Base-by-base conservation (phyloP, 64 coral and sea anemone species). In the Porites australiensis region DNA sequence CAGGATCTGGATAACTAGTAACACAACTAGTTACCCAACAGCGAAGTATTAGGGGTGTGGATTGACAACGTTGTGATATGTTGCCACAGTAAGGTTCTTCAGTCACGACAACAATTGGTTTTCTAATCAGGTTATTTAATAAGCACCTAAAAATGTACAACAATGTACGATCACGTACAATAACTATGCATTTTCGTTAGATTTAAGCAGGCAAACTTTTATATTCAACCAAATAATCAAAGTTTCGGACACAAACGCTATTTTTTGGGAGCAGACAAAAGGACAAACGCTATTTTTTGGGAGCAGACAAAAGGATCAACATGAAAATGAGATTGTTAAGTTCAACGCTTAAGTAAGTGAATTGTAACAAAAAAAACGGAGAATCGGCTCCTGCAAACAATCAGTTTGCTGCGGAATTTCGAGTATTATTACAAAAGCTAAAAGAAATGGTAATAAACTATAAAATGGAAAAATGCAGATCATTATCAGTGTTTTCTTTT, bases 401-500 rank as follows among this genome's bases (percentile, higher is more conserved):
- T 67, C 16, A 67, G 16, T 67, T 67, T 67, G 15, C 64, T 20
- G 4, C 16, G 64, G 64, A 68, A 14, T 68, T 68, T 18, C 64
- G 64, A 70, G 68, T 7, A 70, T 70, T 70, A 12, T 27, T 27
- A 70, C 44, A 70, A 70, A n/a, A 37, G 21, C 68, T n/a, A n/a
- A n/a, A n/a, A n/a, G n/a, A n/a, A n/a, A n/a, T n/a, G 68, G 21
- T 27, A 44, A 70, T 70, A 27, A 70, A 70, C 7, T 70, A 70
- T n/a, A n/a, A n/a, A n/a, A n/a, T n/a, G n/a, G n/a, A 27, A 70
- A 70, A 70, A 70, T 70, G 68, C 68, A 70, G 68, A 27, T 70
- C 68, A 70, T 70, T 70, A 70, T 70, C 12, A 70, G 44, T 70
- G n/a, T 70, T n/a, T 27, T n/a, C n/a, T n/a, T n/a, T n/a, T n/a